Evolutionary conservation across 2,113 vertebrate genomes (phyloP).

Genomic region (Struthio camelus): DNA sequence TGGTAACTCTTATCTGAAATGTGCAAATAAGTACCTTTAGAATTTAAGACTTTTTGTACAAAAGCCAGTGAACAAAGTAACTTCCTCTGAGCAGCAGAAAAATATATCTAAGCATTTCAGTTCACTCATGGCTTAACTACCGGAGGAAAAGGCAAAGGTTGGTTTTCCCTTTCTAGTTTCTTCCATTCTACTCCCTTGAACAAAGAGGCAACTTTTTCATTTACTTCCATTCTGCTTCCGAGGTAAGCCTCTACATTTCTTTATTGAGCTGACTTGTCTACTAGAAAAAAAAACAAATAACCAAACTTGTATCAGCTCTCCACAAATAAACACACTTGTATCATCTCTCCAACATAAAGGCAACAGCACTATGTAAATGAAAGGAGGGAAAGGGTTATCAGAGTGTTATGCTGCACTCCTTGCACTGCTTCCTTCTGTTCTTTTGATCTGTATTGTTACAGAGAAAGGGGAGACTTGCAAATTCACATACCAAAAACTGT

Average conservation of each 20-base stretch:
- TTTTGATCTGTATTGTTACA: conserved; percentile 23
- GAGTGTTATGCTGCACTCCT: neutral
- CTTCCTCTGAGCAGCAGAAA: conserved; percentile 30
- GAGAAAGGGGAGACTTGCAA: conserved; percentile 27
- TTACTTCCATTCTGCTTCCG: conserved; percentile 11
- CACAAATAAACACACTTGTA: conserved; percentile 46
- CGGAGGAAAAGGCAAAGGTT: conserved; percentile 46
- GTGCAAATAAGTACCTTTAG: neutral
- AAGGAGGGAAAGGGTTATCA: conserved; percentile 16
- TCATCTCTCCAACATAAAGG: conserved; percentile 66
- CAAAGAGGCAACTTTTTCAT: conserved; percentile 59
- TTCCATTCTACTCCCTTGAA: conserved; percentile 15
- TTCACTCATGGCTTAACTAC: neutral
- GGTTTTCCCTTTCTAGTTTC: neutral
- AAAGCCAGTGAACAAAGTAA: neutral
- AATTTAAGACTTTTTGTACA: neutral
- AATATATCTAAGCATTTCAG: conserved; percentile 1
- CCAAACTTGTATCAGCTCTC: conserved; percentile 59
- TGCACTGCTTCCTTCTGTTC: neutral
- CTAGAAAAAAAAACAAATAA: conserved; percentile 25
- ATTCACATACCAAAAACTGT: neutral
- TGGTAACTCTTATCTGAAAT: neutral
- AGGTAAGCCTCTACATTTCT: conserved; percentile 42
- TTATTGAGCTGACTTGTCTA: conserved; percentile 27
- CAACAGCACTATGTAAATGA: conserved; percentile 10